Evolutionary conservation across 2,797 vertebrate genomes (phyloP).

Genomic region (Crenuchus spilurus): DNA sequence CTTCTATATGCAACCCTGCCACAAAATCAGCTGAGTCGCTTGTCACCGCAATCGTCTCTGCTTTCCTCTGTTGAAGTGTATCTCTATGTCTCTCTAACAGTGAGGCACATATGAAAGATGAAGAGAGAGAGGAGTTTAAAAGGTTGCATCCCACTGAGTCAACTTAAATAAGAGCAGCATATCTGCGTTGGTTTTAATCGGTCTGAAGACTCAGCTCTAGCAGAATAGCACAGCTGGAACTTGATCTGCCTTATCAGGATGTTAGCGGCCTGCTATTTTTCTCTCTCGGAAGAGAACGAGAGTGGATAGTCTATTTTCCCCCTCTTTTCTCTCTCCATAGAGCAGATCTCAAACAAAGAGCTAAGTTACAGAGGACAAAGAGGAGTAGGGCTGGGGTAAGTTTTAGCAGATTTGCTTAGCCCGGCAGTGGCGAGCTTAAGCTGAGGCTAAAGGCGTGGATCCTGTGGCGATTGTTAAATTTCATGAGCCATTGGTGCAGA

Average conservation of each 20-base stretch:
- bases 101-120: not conserved
- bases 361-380: constrained; percentile 34
- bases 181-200: constrained; percentile 4
- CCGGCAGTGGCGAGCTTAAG: constrained; percentile 29
- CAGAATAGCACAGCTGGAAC: constrained; percentile 8
- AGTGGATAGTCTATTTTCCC: not conserved
- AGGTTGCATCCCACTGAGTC: not conserved
- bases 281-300: not conserved
- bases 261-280: constrained; percentile 13
- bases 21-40: too few relatives aligned
- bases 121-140: not conserved
- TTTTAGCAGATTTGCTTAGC: constrained; percentile 7
- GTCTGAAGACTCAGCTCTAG: constrained; percentile 15
- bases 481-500: constrained; percentile 75
- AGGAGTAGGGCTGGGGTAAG: not conserved
- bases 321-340: not conserved
- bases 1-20: too few relatives aligned
- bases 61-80: constrained; percentile 19
- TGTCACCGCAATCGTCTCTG: too few relatives aligned
- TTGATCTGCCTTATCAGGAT: constrained; percentile 10
- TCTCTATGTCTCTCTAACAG: constrained; percentile 12
- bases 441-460: constrained; percentile 40
- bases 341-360: constrained; percentile 32
- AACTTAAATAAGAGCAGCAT: not conserved
- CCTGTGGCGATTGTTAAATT: constrained; percentile 77